phyloP scores from a whole-genome alignment of 2,113 vertebrate genomes.

The Heliornis fulica region DNA sequence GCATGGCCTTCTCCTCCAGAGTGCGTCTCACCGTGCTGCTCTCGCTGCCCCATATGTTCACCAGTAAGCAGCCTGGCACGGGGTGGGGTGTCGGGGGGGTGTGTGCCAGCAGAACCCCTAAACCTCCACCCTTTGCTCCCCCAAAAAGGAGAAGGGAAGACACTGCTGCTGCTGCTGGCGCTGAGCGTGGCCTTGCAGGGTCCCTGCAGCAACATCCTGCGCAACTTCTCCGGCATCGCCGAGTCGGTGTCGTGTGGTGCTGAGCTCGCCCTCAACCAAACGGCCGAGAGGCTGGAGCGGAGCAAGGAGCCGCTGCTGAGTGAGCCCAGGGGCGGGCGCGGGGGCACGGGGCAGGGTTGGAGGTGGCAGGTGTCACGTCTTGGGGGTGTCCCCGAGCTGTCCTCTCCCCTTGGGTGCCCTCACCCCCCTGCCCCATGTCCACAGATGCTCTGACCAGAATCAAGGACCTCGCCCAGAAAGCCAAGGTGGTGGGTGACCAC shows the following conservation, averaged over 20 bases:
- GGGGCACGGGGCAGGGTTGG: neutral
- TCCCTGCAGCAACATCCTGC: too few relatives aligned
- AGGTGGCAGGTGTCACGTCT: neutral
- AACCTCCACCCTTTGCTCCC: too few relatives aligned
- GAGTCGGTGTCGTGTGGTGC: slow-evolving; percentile 84
- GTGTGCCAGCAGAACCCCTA: too few relatives aligned
- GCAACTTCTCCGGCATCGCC: too few relatives aligned
- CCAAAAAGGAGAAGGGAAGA: too few relatives aligned
- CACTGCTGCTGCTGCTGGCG: too few relatives aligned
- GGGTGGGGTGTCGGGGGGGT: too few relatives aligned
- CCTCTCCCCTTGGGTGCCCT: neutral
- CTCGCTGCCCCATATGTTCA: too few relatives aligned
- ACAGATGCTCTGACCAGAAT: slow-evolving; percentile 73
- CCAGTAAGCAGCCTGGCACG: too few relatives aligned
- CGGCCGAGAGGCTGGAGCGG: slow-evolving; percentile 70
- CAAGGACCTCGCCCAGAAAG: slow-evolving; percentile 77
- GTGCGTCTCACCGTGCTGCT: too few relatives aligned
- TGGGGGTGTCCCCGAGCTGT: neutral
- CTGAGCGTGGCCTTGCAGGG: too few relatives aligned
- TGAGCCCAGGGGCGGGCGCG: slow-evolving; percentile 46
- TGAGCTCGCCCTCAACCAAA: slow-evolving; percentile 88
- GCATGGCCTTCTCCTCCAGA: too few relatives aligned
- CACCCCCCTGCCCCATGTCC: neutral
- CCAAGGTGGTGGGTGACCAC: slow-evolving; percentile 69
- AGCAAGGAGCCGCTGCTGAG: slow-evolving; percentile 79